A percentile compares a stretch with the other conserved stretches of the same genome.
phyloP scores from a whole-genome alignment of 2,888 invertebrate genomes.

The Oxytorus armatus region DNA sequence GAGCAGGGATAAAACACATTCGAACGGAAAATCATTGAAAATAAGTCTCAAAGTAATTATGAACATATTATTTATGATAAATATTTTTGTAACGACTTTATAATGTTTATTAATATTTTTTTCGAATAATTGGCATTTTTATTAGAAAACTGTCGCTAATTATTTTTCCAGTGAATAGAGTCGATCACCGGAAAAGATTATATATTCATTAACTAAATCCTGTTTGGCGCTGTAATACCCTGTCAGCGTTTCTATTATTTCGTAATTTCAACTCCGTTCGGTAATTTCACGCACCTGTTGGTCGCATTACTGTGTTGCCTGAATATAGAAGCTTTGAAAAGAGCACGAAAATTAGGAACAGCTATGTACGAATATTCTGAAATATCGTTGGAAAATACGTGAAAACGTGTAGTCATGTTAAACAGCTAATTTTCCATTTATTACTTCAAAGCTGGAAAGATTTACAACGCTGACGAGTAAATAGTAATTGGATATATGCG shows the following conservation, averaged over 20 bases:
- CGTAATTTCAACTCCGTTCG: neutral
- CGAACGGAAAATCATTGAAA: no score
- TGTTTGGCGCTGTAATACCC: no score
- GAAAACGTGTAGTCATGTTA: neutral
- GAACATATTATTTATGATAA: no score
- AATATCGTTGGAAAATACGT: neutral
- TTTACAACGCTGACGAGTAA: neutral
- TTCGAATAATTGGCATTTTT: neutral
- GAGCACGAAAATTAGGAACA: constrained; percentile 8
- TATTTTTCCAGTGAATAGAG: no score
- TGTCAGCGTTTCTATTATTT: neutral
- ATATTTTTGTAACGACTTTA: no score
- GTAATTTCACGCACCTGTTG: constrained; percentile 35
- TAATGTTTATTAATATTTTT: neutral
- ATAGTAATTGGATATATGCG: neutral
- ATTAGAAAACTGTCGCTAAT: neutral
- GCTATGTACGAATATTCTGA: neutral
- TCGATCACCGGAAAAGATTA: no score
- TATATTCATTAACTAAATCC: no score
- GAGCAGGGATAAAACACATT: no score
- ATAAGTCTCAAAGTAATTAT: no score
- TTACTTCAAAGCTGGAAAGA: neutral
- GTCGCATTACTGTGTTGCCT: neutral
- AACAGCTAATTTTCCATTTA: neutral
- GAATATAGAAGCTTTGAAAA: constrained; percentile 16